Evolutionary conservation across 2,113 vertebrate species (phyloP).

Genomic region (Lampris megalopsis): DNA sequence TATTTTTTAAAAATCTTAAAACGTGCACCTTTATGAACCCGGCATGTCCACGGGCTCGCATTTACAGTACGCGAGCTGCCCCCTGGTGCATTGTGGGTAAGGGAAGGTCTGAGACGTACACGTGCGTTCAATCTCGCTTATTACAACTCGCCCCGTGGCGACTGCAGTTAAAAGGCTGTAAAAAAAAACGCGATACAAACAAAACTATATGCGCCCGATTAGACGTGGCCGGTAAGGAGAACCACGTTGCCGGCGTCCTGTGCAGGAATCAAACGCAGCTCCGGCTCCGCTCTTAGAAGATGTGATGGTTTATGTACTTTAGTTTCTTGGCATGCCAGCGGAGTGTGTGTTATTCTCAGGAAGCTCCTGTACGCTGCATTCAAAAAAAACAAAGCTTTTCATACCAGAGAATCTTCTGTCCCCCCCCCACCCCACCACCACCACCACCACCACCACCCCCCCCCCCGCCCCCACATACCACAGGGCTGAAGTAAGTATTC

Average conservation of each 20-base stretch:
- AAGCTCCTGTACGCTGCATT: not conserved
- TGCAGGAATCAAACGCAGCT: slow-evolving; percentile 25
- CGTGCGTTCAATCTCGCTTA: slow-evolving; percentile 3
- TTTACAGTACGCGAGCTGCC: no score
- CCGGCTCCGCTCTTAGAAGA: slow-evolving; percentile 13
- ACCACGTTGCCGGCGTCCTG: slow-evolving; percentile 44
- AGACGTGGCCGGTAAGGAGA: slow-evolving; percentile 25
- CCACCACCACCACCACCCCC: not conserved
- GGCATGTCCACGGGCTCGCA: no score
- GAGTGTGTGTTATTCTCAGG: not conserved
- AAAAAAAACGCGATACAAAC: slow-evolving; percentile 8
- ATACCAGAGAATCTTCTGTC: slow-evolving; percentile 8
- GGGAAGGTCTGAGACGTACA: not conserved
- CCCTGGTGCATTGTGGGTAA: no score
- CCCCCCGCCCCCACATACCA: not conserved
- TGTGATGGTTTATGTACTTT: slow-evolving; percentile 34
- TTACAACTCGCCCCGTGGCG: not conserved
- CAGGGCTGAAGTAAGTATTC: not conserved
- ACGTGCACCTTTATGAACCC: no score
- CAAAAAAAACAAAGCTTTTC: not conserved
- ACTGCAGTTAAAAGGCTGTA: not conserved
- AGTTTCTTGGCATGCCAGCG: slow-evolving; percentile 9
- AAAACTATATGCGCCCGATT: slow-evolving; percentile 13
- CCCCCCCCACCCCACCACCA: not conserved
- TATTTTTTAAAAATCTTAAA: no score